phyloP scores from a whole-genome alignment of 2,797 vertebrate species.

The Gymnoscopelus braueri region DNA sequence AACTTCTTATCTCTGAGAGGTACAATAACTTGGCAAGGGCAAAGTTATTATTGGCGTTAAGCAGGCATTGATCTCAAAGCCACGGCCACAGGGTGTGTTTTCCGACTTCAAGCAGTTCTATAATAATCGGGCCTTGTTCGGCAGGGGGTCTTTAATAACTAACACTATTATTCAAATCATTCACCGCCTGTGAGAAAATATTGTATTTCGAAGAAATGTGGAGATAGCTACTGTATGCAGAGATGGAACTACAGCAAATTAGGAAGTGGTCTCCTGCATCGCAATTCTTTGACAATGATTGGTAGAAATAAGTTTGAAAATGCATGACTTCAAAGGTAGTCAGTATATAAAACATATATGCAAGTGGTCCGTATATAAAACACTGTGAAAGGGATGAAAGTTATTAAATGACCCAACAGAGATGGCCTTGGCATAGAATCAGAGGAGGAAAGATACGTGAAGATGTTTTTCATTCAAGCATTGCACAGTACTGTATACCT shows the following conservation, averaged over 20 bases:
- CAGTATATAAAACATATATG: too few species aligned
- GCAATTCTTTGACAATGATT: constrained; percentile 21
- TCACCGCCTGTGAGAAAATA: constrained; percentile 5
- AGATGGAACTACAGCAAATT: neutral
- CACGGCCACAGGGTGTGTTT: constrained; percentile 5
- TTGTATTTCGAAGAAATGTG: neutral
- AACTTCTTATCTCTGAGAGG: neutral
- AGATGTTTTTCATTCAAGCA: constrained; percentile 67
- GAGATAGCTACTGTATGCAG: neutral
- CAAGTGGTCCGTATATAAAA: too few species aligned
- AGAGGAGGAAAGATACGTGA: constrained; percentile 53
- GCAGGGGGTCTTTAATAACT: constrained; percentile 1
- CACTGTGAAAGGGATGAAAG: too few species aligned
- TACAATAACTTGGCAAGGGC: neutral
- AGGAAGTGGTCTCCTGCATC: constrained; percentile 19
- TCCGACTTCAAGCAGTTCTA: constrained; percentile 20
- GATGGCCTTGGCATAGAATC: constrained; percentile 60
- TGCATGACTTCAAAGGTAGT: constrained; percentile 32
- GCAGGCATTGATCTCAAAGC: constrained; percentile 18
- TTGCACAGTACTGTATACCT: constrained; percentile 77
- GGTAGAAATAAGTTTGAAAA: constrained; percentile 19
- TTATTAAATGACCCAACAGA: constrained; percentile 36
- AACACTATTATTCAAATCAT: constrained; percentile 8
- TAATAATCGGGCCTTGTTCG: constrained; percentile 13
- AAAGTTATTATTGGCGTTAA: constrained; percentile 35